Base-by-base conservation (phyloP, 2,797 vertebrate genomes). In the Menidia menidia region DNA sequence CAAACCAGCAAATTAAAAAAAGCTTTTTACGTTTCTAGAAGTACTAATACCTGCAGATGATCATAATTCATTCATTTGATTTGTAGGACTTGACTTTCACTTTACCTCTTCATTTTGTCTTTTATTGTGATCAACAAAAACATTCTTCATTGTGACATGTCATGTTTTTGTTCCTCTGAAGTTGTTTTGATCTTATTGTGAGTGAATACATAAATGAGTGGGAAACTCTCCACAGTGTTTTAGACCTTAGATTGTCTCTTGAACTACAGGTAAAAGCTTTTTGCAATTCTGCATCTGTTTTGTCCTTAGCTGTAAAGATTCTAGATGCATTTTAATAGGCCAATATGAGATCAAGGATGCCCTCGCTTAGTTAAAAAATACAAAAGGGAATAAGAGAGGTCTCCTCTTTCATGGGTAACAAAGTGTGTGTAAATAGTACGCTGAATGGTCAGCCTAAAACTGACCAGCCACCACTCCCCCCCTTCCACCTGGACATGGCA, bases 251-350 rank as follows among this genome's bases (percentile, higher is more conserved):
- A 57, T 48, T 35, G 18, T 42, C 11, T 60, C 42, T 18, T 54
- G 18, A 64, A 78, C 78, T 48, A 7, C 32, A 56, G 55, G 67
- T 75, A 58, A 60, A 11, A 60, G 32, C 51, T 18, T 59, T 59
- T 50, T 47, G 19, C 59, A 51, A 43, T 31, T 4, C 1, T 25
- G 15, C 47, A 18, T 45, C 4, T 39, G 7, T 39, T 66, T 2
- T 9, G 33, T 30, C n/a, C 59, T 18, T 67, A 60, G 16, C 48
- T 57, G 52, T 66, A n/a, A 56, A 66, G 54, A 63, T 51, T 19
- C 68, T 31, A 68, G 19, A 43, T 63, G 25, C n/a, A 9, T 69
- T 83, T 80, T 77, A 71, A 83, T 83, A 71, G 78, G 67, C 15
- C 9, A 10, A 14, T 41, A 13, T 68, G 35, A 30, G 13, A 41